Conservation (phyloP, 2,888 invertebrate species). For the Pristionchus entomophagus region DNA sequence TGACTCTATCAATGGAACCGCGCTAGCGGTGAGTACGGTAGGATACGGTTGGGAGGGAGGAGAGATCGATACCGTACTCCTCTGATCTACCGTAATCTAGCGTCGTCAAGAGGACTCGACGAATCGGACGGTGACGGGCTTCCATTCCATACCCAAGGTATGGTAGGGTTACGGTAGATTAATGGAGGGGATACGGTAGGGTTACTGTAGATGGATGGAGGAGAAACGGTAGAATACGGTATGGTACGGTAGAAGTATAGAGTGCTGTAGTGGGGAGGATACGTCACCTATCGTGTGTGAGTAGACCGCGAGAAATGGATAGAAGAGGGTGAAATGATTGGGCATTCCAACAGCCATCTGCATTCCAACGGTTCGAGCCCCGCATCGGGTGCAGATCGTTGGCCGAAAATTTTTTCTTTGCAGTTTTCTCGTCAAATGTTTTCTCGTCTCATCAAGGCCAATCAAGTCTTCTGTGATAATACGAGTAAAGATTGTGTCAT, state of each 20-base stretch:
- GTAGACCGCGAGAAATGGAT: neutral
- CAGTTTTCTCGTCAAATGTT: neutral
- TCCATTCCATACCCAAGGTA: too few relatives aligned
- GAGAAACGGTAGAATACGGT: too few relatives aligned
- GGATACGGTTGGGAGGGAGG: neutral
- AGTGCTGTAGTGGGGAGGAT: too few relatives aligned
- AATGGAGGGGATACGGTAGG: neutral
- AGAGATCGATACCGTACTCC: neutral
- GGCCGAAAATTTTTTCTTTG: neutral
- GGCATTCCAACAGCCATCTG: constrained; percentile 49
- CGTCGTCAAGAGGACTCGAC: constrained; percentile 18
- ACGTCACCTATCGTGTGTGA: neutral
- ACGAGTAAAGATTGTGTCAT: neutral
- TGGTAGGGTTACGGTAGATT: neutral
- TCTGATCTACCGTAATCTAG: neutral
- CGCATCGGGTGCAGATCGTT: constrained; percentile 56
- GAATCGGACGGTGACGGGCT: neutral
- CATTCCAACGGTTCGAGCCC: constrained; percentile 63
- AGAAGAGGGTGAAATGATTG: neutral
- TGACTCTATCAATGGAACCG: neutral
- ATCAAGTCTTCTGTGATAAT: neutral
- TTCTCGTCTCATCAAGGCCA: neutral
- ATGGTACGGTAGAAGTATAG: too few relatives aligned
- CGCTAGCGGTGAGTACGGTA: neutral
- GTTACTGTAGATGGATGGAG: neutral